These are phyloP conservation scores for Micromys minutus DNA, from an alignment of 2,113 vertebrate genomes.

Conservation along the genomic window DNA sequence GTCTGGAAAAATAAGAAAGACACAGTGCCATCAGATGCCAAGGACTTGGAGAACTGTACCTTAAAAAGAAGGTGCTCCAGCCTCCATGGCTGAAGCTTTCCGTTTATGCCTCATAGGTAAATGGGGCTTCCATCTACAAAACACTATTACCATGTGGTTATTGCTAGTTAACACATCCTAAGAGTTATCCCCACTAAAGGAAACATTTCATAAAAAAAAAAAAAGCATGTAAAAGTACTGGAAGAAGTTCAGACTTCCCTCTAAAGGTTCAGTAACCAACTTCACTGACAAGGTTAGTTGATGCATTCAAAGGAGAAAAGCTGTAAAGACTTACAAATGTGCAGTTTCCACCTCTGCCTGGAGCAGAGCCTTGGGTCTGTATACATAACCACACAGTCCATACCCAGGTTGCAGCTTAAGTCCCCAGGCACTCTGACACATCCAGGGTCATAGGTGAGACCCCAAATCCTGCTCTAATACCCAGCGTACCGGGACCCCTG, in stretches of 20 bases:
- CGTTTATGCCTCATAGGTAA: background rate
- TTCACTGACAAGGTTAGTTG: background rate
- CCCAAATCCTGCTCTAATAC: too few species aligned
- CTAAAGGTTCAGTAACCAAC: background rate
- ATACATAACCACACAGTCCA: too few species aligned
- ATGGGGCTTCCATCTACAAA: rapidly evolving
- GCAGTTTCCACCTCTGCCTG: too few species aligned
- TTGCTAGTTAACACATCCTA: background rate
- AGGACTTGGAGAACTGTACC: background rate
- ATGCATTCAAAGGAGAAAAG: background rate
- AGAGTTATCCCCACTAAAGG: background rate
- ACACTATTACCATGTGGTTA: rapidly evolving
- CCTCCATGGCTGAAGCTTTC: rapidly evolving
- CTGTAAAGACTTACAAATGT: background rate
- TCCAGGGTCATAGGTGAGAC: too few species aligned
- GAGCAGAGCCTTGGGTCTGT: too few species aligned
- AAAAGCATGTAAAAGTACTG: background rate
- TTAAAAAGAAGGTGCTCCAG: rapidly evolving
- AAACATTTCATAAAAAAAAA: background rate
- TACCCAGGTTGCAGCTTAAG: too few species aligned
- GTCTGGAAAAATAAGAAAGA: background rate
- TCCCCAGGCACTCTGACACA: too few species aligned
- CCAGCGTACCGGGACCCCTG: too few species aligned
- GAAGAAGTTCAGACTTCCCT: background rate
- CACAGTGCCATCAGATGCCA: background rate